phyloP scores from a whole-genome alignment of 23 tunicate genomes.

The Diplosoma virens region DNA sequence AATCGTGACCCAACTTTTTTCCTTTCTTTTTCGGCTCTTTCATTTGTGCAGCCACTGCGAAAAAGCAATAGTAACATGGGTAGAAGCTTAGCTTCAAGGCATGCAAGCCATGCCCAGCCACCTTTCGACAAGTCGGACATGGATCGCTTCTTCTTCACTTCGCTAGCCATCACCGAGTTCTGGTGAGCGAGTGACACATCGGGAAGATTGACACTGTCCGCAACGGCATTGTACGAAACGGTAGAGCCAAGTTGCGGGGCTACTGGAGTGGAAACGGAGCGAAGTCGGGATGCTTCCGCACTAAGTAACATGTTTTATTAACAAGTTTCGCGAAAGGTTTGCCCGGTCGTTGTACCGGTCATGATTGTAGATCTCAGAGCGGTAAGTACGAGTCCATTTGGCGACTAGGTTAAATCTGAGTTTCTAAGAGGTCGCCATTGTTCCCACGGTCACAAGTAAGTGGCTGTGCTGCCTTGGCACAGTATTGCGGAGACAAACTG shows the following conservation, averaged over 20 bases:
- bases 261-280: conserved; percentile 16
- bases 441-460: neutral
- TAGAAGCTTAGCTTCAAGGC: too few species aligned
- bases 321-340: too few species aligned
- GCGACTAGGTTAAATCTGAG: neutral
- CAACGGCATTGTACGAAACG: neutral
- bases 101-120: too few species aligned
- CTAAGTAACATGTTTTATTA: too few species aligned
- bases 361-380: neutral
- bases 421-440: neutral
- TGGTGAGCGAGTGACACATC: conserved; percentile 1
- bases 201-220: conserved; percentile 5
- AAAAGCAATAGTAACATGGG: too few species aligned
- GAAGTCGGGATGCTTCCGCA: conserved; percentile 7
- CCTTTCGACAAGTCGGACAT: conserved; percentile 19
- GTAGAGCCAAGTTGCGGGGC: neutral
- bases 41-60: conserved; percentile 13
- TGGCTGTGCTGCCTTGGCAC: too few species aligned
- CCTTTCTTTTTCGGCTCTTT: neutral
- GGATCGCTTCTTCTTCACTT: conserved; percentile 17
- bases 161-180: conserved; percentile 24
- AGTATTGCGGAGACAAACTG: too few species aligned
- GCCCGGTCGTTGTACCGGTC: too few species aligned
- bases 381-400: neutral
- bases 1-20: conserved; percentile 73